Percentiles rank a stretch among this genome's conserved stretches.
phyloP scores from a whole-genome alignment of 2,797 vertebrate species.

The Pseudochirops corinnae region DNA sequence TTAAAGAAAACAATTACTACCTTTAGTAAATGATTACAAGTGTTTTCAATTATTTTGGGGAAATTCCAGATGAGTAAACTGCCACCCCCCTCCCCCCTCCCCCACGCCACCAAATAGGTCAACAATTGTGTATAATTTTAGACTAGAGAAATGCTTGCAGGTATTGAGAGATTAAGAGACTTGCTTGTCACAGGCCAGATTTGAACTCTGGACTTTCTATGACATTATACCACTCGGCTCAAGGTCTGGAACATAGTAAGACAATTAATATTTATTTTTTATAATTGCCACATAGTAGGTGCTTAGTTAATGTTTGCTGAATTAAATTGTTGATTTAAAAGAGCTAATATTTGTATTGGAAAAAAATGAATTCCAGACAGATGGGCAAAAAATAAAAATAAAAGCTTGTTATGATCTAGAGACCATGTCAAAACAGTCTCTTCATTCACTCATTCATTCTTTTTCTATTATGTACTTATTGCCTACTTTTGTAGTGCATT shows the following conservation, averaged over 20 bases:
- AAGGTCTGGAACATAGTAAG: neutral
- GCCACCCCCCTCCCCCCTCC: no score
- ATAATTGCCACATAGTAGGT: neutral
- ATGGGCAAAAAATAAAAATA: constrained; percentile 58
- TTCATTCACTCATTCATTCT: neutral
- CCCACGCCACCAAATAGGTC: neutral
- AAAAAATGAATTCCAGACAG: constrained; percentile 64
- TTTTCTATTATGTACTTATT: neutral
- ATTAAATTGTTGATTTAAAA: neutral
- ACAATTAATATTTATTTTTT: neutral
- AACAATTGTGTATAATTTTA: neutral
- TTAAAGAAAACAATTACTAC: constrained; percentile 36
- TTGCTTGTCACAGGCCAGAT: neutral
- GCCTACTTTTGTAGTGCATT: neutral
- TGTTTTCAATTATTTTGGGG: neutral
- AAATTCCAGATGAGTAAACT: neutral
- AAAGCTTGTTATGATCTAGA: constrained; percentile 64
- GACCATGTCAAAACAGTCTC: constrained; percentile 48
- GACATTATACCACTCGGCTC: neutral
- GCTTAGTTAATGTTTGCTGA: neutral
- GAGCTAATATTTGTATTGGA: constrained; percentile 67
- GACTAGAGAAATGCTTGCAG: neutral
- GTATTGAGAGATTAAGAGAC: neutral
- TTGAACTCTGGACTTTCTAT: neutral
- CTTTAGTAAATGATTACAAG: constrained; percentile 57